Percentiles rank a stretch among this genome's conserved stretches.
Conservation (phyloP, 2,797 vertebrate species). For the Danio jaintianensis region DNA sequence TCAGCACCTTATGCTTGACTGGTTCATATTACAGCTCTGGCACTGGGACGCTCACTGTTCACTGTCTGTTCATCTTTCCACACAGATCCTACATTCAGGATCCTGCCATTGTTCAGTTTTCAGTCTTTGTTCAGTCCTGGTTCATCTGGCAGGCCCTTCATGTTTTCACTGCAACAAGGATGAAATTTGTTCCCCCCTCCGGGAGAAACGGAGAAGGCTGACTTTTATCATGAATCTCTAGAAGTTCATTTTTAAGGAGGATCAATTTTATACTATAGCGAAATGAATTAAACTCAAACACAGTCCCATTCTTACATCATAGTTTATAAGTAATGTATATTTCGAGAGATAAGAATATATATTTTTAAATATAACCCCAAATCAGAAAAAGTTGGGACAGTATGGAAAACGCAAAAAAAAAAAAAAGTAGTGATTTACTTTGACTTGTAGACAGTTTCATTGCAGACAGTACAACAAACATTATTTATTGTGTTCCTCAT, state of each 20-base stretch:
- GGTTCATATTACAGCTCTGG: constrained; percentile 24
- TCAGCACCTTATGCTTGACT: constrained; percentile 6
- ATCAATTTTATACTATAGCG: not conserved
- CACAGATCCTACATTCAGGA: not conserved
- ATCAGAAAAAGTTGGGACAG: no score
- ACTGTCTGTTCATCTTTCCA: constrained; percentile 25
- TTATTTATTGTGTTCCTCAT: no score
- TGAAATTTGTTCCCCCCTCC: constrained; percentile 4
- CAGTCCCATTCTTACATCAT: not conserved
- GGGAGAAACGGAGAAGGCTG: constrained; percentile 19
- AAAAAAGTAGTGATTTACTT: no score
- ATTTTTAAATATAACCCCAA: no score
- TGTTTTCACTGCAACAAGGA: not conserved
- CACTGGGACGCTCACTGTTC: constrained; percentile 1
- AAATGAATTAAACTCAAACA: not conserved
- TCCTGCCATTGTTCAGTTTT: constrained; percentile 24
- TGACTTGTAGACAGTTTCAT: no score
- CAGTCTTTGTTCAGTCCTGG: constrained; percentile 1
- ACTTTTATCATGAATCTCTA: constrained; percentile 6
- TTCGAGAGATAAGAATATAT: no score
- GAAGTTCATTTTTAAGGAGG: not conserved
- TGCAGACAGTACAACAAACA: no score
- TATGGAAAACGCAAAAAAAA: no score
- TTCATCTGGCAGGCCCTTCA: not conserved
- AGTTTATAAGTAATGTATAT: no score